phyloP scores from a whole-genome alignment of 2,113 vertebrate genomes.

The Sminthopsis crassicaudata region DNA sequence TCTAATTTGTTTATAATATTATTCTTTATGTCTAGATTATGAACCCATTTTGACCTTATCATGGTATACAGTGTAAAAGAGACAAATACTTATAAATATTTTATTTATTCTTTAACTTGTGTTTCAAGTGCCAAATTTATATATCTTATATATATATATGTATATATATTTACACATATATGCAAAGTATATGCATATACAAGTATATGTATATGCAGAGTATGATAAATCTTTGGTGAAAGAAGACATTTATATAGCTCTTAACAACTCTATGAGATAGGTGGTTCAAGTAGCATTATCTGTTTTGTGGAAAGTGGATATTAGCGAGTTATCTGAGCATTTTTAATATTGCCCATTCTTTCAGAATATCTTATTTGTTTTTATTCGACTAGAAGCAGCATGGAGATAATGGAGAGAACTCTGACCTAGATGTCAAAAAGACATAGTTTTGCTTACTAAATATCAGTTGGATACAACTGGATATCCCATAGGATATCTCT shows the following conservation, averaged over 20 bases:
- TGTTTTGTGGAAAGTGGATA: not conserved
- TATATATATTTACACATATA: no score
- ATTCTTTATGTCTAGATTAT: no score
- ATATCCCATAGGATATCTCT: not conserved
- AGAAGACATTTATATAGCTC: no score
- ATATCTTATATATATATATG: no score
- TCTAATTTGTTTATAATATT: no score
- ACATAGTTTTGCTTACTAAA: not conserved
- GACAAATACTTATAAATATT: not conserved
- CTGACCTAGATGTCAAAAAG: not conserved
- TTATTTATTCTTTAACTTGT: not conserved
- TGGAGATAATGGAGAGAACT: not conserved
- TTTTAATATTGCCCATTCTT: not conserved
- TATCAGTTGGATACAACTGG: not conserved
- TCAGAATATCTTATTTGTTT: not conserved
- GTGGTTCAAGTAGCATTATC: no score
- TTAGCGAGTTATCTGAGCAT: not conserved
- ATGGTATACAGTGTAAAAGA: no score
- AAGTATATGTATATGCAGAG: not conserved
- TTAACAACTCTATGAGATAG: no score
- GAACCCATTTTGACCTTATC: no score
- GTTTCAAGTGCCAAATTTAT: not conserved
- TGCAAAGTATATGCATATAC: no score
- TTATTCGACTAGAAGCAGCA: not conserved
- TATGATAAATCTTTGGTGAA: not conserved